These are phyloP conservation scores for Noctua fimbriata DNA, from an alignment of 2,888 invertebrate genomes.

Conservation along the genomic window DNA sequence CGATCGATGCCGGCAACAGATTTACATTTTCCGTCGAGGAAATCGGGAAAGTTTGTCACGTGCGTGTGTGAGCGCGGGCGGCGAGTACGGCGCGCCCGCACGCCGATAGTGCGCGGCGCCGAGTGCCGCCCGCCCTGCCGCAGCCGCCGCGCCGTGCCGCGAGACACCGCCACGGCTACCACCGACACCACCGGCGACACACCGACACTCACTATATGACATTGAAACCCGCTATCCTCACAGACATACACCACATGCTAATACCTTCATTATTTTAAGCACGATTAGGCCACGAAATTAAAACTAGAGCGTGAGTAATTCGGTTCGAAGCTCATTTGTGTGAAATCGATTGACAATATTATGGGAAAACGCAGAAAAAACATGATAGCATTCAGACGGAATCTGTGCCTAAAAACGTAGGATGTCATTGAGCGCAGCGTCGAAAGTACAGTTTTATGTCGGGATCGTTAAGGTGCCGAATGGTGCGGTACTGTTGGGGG, in stretches of 20 bases:
- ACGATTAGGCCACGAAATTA: conserved; percentile 25
- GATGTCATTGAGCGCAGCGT: conserved; percentile 67
- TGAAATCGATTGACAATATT: conserved; percentile 67
- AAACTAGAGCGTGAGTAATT: conserved; percentile 38
- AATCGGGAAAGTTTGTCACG: conserved; percentile 90
- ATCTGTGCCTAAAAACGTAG: conserved; percentile 64
- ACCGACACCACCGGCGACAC: conserved; percentile 56
- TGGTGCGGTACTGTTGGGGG: conserved; percentile 86
- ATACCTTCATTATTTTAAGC: conserved; percentile 30
- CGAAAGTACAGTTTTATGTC: conserved; percentile 83
- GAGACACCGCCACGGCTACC: conserved; percentile 26
- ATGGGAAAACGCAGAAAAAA: conserved; percentile 74
- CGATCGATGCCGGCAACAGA: conserved; percentile 90
- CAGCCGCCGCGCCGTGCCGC: conserved; percentile 71
- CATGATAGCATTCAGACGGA: conserved; percentile 71
- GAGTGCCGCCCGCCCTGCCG: conserved; percentile 88
- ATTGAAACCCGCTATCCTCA: conserved; percentile 67
- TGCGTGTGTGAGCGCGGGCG: conserved; percentile 82
- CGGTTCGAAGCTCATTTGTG: conserved; percentile 42
- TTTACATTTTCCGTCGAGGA: conserved; percentile 89
- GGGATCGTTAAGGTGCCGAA: conserved; percentile 84
- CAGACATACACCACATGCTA: conserved; percentile 20
- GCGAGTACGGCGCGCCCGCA: conserved; percentile 88
- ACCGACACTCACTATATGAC: conserved; percentile 76
- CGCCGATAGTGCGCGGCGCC: conserved; percentile 88